Percentiles rank a stretch among this genome's conserved stretches.
Evolutionary conservation across 1,140 invertebrate species (phyloP).

Genomic region (Archivesica marissinica): DNA sequence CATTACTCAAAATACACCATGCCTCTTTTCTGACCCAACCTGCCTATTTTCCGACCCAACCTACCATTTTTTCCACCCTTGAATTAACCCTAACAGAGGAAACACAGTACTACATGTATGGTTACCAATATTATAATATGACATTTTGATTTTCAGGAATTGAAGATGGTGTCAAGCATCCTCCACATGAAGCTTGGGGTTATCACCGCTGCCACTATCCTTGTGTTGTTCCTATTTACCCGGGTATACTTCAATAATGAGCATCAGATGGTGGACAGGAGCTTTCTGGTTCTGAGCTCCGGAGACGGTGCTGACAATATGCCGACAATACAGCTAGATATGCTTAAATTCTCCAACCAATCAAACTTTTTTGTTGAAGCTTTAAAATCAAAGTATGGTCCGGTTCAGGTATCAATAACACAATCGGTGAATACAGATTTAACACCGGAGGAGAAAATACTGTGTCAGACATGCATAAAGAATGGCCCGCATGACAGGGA

Average conservation of each 20-base stretch:
- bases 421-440: neutral
- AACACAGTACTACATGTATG: no score
- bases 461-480: constrained; percentile 12
- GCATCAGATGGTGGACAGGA: neutral
- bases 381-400: constrained; percentile 29
- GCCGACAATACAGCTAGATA: neutral
- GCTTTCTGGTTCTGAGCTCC: neutral
- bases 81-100: no score
- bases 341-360: neutral
- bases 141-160: neutral
- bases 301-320: neutral
- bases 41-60: no score
- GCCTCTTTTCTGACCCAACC: no score
- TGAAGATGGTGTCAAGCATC: neutral
- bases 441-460: constrained; percentile 6
- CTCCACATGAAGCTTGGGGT: neutral
- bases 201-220: neutral
- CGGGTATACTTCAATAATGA: neutral
- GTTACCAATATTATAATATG: no score
- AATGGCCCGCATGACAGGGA: constrained; percentile 33
- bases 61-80: no score
- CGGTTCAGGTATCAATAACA: neutral
- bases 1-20: no score
- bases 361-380: neutral
- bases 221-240: neutral